A percentile compares a stretch with the other conserved stretches of the same genome.
phyloP scores from a whole-genome alignment of 1,140 invertebrate species.

The Chelonus insularis region DNA sequence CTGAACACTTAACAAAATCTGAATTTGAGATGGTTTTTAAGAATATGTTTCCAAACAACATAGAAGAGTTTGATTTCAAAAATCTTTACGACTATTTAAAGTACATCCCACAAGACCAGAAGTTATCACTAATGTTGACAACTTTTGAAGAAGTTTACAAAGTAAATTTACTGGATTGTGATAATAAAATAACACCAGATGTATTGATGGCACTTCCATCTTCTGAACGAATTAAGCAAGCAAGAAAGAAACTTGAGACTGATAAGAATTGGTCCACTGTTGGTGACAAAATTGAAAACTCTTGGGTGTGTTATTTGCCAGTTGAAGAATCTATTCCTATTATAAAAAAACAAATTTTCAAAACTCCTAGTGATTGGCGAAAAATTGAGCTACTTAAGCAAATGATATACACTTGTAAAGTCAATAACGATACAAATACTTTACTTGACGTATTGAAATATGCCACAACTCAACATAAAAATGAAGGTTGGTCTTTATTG shows the following conservation, averaged over 20 bases:
- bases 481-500: constrained; percentile 40
- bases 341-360: constrained; percentile 41
- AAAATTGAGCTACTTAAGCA: constrained; percentile 22
- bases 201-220: constrained; percentile 37
- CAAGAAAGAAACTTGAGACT: constrained; percentile 36
- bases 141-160: constrained; percentile 38
- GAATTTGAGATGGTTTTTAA: too few relatives aligned
- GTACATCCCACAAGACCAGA: too few relatives aligned
- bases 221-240: constrained; percentile 38
- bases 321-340: constrained; percentile 34
- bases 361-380: constrained; percentile 19
- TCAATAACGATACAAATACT: constrained; percentile 40
- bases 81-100: too few relatives aligned
- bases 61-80: too few relatives aligned
- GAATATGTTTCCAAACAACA: too few relatives aligned
- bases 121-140: constrained; percentile 25
- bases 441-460: constrained; percentile 38
- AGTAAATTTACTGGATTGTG: constrained; percentile 29
- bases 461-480: constrained; percentile 36
- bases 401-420: constrained; percentile 43
- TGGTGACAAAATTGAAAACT: constrained; percentile 37
- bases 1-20: too few relatives aligned
- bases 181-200: constrained; percentile 20
- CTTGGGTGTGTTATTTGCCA: constrained; percentile 43
- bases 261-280: constrained; percentile 10